Evolutionary conservation across 2,888 invertebrate genomes (phyloP).

Genomic region (Tyria jacobaeae): DNA sequence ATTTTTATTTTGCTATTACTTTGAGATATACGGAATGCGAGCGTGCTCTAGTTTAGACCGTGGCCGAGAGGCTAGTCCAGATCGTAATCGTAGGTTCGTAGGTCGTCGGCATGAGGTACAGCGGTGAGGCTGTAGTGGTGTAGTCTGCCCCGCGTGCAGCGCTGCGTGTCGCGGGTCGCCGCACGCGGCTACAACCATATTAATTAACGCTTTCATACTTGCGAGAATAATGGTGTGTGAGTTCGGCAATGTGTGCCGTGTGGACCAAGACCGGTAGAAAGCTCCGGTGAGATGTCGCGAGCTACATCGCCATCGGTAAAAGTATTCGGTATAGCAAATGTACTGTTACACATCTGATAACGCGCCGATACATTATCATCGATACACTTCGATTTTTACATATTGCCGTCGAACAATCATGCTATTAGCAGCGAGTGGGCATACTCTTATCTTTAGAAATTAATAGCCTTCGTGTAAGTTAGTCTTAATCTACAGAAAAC

Average conservation of each 20-base stretch:
- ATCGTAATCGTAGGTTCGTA: slow-evolving; percentile 74
- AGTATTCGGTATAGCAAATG: slow-evolving; percentile 56
- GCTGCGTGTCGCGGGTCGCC: slow-evolving; percentile 47
- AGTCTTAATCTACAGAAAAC: slow-evolving; percentile 44
- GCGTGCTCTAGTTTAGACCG: slow-evolving; percentile 69
- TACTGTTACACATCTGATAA: slow-evolving; percentile 76
- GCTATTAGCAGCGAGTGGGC: slow-evolving; percentile 63
- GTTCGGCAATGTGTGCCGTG: slow-evolving; percentile 64
- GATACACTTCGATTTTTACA: slow-evolving; percentile 67
- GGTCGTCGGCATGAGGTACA: slow-evolving; percentile 73
- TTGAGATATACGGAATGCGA: slow-evolving; percentile 58
- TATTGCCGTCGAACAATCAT: slow-evolving; percentile 63
- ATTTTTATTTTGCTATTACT: slow-evolving; percentile 40
- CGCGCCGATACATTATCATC: slow-evolving; percentile 71
- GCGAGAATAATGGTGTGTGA: slow-evolving; percentile 56
- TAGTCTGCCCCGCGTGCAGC: slow-evolving; percentile 43
- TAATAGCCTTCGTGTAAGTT: slow-evolving; percentile 53
- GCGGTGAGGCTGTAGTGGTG: slow-evolving; percentile 24
- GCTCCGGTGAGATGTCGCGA: slow-evolving; percentile 58
- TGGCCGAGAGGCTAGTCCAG: slow-evolving; percentile 63
- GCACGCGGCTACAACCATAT: slow-evolving; percentile 47
- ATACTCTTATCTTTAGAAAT: slow-evolving; percentile 73
- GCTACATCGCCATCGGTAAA: slow-evolving; percentile 57
- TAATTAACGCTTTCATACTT: slow-evolving; percentile 66
- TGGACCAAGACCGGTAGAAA: slow-evolving; percentile 60